These are phyloP conservation scores for Odontocerum albicorne DNA, from an alignment of 2,888 invertebrate species.

Conservation along the genomic window DNA sequence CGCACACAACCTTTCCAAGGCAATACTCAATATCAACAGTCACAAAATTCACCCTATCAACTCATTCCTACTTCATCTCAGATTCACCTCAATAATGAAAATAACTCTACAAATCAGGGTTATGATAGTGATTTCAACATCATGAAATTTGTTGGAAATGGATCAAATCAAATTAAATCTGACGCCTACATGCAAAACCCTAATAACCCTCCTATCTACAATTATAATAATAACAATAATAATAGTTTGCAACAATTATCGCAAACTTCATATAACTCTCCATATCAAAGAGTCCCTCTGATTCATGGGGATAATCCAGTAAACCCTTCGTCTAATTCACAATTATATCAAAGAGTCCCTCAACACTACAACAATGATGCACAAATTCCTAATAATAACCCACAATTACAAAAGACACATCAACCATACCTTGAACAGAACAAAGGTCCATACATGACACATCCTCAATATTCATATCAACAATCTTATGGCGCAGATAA, in stretches of 20 bases:
- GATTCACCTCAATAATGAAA: slow-evolving; percentile 19
- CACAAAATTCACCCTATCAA: slow-evolving; percentile 51
- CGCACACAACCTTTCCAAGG: slow-evolving; percentile 48
- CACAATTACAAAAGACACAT: slow-evolving; percentile 24
- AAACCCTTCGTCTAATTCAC: slow-evolving; percentile 23
- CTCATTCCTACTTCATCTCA: slow-evolving; percentile 46
- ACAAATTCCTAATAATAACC: slow-evolving; percentile 38
- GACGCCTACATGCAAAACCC: slow-evolving; percentile 24
- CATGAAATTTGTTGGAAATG: slow-evolving; percentile 26
- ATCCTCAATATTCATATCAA: slow-evolving; percentile 39
- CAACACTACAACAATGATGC: slow-evolving; percentile 38
- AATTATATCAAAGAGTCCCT: slow-evolving; percentile 49
- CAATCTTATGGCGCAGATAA: slow-evolving; percentile 38
- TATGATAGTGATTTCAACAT: slow-evolving; percentile 25
- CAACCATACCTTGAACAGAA: slow-evolving; percentile 19
- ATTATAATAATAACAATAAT: slow-evolving; percentile 20
- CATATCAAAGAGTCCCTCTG: slow-evolving; percentile 64
- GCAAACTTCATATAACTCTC: slow-evolving; percentile 44
- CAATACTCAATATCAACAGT: slow-evolving; percentile 39
- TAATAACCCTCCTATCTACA: slow-evolving; percentile 15
- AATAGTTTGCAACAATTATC: slow-evolving; percentile 37
- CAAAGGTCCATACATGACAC: slow-evolving; percentile 26
- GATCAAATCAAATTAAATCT: slow-evolving; percentile 17
- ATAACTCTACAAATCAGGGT: slow-evolving; percentile 13
- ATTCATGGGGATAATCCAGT: slow-evolving; percentile 54